These are phyloP conservation scores for Metallyticus violacea DNA, from an alignment of 2,888 invertebrate genomes.

Conservation along the genomic window DNA sequence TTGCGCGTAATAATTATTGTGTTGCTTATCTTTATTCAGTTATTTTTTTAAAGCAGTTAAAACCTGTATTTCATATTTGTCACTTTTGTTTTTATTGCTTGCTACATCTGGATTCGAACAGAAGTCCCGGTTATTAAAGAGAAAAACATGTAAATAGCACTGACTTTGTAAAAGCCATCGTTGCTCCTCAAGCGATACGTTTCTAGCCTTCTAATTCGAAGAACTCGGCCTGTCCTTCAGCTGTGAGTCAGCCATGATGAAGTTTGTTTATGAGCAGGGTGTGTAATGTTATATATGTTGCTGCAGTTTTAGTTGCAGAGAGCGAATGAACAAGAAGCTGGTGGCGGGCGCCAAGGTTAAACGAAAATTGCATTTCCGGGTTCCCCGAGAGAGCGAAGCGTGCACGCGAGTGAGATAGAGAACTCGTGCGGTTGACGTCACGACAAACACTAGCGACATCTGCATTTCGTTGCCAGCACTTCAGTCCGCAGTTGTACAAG, in stretches of 20 bases:
- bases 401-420: not conserved
- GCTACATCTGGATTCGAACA: no score
- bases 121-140: no score
- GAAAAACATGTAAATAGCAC: no score
- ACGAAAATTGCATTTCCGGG: conserved; percentile 28
- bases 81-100: no score
- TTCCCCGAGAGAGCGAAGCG: conserved; percentile 10
- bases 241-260: not conserved
- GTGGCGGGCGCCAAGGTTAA: conserved; percentile 19
- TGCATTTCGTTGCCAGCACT: not conserved
- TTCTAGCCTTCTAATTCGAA: not conserved
- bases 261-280: not conserved
- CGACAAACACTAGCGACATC: not conserved
- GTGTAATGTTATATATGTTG: not conserved
- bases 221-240: not conserved
- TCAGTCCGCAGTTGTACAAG: not conserved
- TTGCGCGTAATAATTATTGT: no score
- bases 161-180: no score
- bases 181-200: not conserved
- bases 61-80: no score
- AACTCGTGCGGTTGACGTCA: not conserved
- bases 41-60: no score
- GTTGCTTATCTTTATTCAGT: no score
- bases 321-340: not conserved
- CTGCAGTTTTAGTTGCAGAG: not conserved